Conservation (phyloP, 2,797 vertebrate species). For the Cyprinodon diabolis region DNA sequence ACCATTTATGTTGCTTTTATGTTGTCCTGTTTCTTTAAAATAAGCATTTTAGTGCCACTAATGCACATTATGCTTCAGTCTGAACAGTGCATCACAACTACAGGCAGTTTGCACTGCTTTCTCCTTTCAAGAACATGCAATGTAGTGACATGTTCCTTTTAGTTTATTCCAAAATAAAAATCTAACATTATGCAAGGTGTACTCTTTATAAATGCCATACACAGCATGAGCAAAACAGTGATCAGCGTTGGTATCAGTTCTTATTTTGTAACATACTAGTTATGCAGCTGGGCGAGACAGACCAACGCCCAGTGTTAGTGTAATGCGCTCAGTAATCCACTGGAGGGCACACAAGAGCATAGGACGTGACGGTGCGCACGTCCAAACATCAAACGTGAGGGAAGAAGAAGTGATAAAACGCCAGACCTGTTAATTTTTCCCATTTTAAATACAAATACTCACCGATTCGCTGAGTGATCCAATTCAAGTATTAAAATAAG, state of each 20-base stretch:
- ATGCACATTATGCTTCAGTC: background rate
- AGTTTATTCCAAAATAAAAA: background rate
- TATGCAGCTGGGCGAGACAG: background rate
- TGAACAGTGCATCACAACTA: background rate
- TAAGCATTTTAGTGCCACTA: background rate
- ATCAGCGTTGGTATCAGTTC: background rate
- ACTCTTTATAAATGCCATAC: background rate
- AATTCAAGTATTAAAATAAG: background rate
- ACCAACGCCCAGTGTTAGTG: constrained; percentile 23
- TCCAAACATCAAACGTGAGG: too few relatives aligned
- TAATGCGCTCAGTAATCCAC: constrained; percentile 17
- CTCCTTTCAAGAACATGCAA: background rate
- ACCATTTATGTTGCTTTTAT: background rate
- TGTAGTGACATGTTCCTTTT: background rate
- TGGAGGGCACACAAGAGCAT: background rate
- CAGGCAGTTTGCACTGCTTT: background rate
- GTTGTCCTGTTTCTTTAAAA: background rate
- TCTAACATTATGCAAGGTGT: background rate
- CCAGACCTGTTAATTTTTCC: background rate
- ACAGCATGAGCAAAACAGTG: background rate
- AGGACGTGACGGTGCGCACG: constrained; percentile 32
- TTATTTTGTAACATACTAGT: background rate
- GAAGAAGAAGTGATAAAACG: too few relatives aligned
- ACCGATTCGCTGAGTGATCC: background rate
- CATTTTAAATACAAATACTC: background rate